Evolutionary conservation across 2,888 invertebrate species (phyloP).

Genomic region (Cataglyphis livida): DNA sequence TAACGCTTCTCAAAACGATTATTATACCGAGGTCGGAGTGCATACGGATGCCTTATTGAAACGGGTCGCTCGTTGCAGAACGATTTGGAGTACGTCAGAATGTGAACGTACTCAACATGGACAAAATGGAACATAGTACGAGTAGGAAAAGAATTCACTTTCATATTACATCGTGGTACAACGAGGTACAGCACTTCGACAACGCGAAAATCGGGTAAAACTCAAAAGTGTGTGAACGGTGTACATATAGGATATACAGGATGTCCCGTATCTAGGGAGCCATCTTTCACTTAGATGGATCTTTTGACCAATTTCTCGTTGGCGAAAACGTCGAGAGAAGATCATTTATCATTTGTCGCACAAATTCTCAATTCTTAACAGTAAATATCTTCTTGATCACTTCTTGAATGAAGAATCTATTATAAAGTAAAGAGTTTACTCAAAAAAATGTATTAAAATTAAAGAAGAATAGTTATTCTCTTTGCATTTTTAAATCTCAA

Average conservation of each 20-base stretch:
- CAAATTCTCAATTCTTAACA: constrained; percentile 6
- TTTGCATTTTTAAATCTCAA: background rate
- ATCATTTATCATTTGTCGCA: constrained; percentile 10
- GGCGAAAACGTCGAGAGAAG: background rate
- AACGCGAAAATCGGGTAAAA: constrained; percentile 76
- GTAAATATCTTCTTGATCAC: constrained; percentile 16
- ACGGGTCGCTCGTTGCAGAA: constrained; percentile 69
- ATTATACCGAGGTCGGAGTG: background rate
- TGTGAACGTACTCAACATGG: constrained; percentile 82
- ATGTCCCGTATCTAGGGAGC: background rate
- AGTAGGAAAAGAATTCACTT: constrained; percentile 72
- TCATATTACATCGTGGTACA: constrained; percentile 84
- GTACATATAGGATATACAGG: background rate
- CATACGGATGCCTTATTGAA: constrained; percentile 17
- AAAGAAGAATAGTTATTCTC: background rate
- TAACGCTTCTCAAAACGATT: background rate
- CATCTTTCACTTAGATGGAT: constrained; percentile 1
- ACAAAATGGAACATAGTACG: constrained; percentile 77
- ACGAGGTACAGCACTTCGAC: constrained; percentile 83
- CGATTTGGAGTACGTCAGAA: constrained; percentile 86
- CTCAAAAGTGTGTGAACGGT: constrained; percentile 17
- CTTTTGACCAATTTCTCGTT: constrained; percentile 25
- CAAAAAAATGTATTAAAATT: constrained; percentile 5
- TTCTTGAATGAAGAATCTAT: constrained; percentile 4
- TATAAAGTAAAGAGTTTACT: background rate